phyloP scores from a whole-genome alignment of 1,140 invertebrate species.

The Atta cephalotes region DNA sequence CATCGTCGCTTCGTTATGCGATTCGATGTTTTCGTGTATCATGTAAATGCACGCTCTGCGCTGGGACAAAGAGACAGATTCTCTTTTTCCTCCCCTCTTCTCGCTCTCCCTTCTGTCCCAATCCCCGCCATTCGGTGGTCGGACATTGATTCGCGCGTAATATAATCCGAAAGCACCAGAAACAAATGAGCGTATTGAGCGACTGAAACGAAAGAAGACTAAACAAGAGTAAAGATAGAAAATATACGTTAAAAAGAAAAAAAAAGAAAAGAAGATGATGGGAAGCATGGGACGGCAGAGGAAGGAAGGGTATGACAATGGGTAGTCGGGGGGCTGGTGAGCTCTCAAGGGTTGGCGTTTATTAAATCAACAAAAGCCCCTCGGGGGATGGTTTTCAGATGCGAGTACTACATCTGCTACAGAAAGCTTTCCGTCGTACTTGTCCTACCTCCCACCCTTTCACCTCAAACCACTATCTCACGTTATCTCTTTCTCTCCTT shows the following conservation, averaged over 20 bases:
- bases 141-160: constrained; percentile 56
- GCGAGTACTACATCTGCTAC: constrained; percentile 75
- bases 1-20: constrained; percentile 33
- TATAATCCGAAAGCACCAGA: constrained; percentile 41
- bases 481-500: constrained; percentile 40
- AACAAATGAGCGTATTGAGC: constrained; percentile 41
- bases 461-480: not conserved
- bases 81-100: not conserved
- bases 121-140: not conserved
- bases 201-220: constrained; percentile 13
- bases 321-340: constrained; percentile 70
- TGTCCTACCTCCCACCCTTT: constrained; percentile 22
- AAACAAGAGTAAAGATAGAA: constrained; percentile 36
- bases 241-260: not conserved
- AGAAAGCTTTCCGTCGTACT: constrained; percentile 75
- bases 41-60: constrained; percentile 24
- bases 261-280: constrained; percentile 10
- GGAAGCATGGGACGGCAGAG: not conserved
- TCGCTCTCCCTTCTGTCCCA: not conserved
- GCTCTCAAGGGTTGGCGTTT: constrained; percentile 74
- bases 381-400: constrained; percentile 72
- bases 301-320: constrained; percentile 69
- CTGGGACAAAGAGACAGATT: constrained; percentile 35
- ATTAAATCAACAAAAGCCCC: constrained; percentile 80
- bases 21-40: constrained; percentile 40